Conservation (phyloP, 2,113 vertebrate species). For the Verasper variegatus region DNA sequence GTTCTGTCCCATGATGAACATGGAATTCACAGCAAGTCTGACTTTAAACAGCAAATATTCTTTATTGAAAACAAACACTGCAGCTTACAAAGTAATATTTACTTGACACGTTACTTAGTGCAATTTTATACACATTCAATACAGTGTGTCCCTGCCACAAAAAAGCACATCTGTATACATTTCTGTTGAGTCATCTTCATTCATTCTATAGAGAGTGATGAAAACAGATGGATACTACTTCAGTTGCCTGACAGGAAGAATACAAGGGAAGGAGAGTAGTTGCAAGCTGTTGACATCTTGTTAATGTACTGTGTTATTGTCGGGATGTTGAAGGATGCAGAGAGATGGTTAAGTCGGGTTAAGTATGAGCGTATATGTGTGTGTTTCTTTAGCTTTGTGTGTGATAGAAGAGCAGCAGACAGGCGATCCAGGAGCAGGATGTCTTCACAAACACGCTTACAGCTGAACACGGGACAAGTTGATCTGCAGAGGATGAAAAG, state of each 20-base stretch:
- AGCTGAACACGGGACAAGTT: constrained; percentile 75
- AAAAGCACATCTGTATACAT: constrained; percentile 16
- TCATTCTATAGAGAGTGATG: not conserved
- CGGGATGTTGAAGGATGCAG: constrained; percentile 2
- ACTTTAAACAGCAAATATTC: constrained; percentile 11
- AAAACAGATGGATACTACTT: constrained; percentile 1
- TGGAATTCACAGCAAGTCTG: constrained; percentile 14
- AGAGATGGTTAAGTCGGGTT: constrained; percentile 26
- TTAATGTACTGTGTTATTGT: constrained; percentile 9
- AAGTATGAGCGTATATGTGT: not conserved
- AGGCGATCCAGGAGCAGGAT: constrained; percentile 64
- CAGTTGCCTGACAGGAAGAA: not conserved
- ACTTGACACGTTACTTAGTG: constrained; percentile 9
- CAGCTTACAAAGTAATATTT: constrained; percentile 35
- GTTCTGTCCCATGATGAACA: not conserved
- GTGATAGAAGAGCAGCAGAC: constrained; percentile 59
- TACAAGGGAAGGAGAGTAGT: constrained; percentile 2
- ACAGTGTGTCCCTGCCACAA: constrained; percentile 6
- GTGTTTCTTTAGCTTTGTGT: constrained; percentile 35
- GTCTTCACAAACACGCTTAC: constrained; percentile 75
- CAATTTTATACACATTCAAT: constrained; percentile 15
- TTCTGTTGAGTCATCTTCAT: constrained; percentile 6
- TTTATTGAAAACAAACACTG: constrained; percentile 65
- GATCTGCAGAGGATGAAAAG: constrained; percentile 67
- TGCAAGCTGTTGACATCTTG: constrained; percentile 5